Evolutionary conservation across 2,113 vertebrate genomes (phyloP), one percentile per base, ranked within the genome.

Genomic region (Astatoreochromis straeleni): DNA sequence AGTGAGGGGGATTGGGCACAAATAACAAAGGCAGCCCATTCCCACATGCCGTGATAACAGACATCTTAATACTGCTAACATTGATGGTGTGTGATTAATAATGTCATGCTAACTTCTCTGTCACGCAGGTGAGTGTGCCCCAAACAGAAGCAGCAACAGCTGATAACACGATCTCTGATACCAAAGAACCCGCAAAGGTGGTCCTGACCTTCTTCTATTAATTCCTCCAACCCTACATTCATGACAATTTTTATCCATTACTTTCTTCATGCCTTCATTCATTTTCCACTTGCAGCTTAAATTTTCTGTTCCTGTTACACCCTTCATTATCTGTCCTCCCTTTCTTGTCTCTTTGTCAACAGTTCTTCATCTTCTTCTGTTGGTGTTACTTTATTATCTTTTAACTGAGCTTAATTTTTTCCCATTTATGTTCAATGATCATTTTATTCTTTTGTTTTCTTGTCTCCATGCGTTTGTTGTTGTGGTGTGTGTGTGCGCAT

Each of bases 111-210:
- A 96, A 97, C 97, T 80, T 97, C 97, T 97, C 93, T 97, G 95
- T 97, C 96, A 93, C 93, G 83, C 98, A 99, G 98, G 98, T 94
- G 95, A 95, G 89, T 82, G 93, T 86, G 95, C 94, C 97, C 86
- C 95, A 94, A 95, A 90, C 95, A 70, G 97, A 97, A 96, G 96
- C 87, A 11, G 68, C 88, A 91, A 86, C 92, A 92, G 95, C 97
- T 12, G 95, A 92, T 89, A 93, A 57, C 86, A 9, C 70, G 14
- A 85, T 47, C 88, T 91, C 94, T 93, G 98, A 97, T 96, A 95
- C 96, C 97, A 97, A 96, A 97, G 97, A 97, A 94, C 95, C 96
- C 95, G 96, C 93, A 95, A 97, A 98, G 98, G 98, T 99, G 98
- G 96, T 97, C 89, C 96, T 96, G 92, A 86, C 94, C 91, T 95